These are phyloP conservation scores for Actinia equina DNA, from an alignment of 64 coral and sea anemone genomes.

Conservation along the genomic window DNA sequence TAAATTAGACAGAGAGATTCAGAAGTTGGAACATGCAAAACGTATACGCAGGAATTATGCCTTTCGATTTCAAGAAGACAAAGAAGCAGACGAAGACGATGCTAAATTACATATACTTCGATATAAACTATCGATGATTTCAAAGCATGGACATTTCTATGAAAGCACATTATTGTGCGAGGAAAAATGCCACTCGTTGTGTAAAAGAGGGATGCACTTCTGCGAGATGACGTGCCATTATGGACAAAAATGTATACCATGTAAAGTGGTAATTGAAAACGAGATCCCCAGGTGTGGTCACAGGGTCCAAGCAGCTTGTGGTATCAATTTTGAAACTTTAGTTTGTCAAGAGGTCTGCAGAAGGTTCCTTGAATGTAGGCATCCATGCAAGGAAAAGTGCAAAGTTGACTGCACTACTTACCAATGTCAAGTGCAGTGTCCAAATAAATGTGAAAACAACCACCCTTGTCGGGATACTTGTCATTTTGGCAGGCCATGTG, in stretches of 20 bases:
- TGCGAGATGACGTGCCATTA: slow-evolving; percentile 15
- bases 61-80: not conserved
- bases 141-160: not conserved
- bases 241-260: not conserved
- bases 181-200: not conserved
- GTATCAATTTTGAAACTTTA: not conserved
- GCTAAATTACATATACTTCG: not conserved
- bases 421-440: slow-evolving; percentile 19
- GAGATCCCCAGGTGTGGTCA: slow-evolving; percentile 1
- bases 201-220: not conserved
- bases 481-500: slow-evolving; percentile 26
- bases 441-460: slow-evolving; percentile 1
- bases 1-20: not conserved
- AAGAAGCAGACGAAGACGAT: not conserved
- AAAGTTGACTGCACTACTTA: not conserved
- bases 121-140: not conserved
- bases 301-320: not conserved
- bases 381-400: not conserved
- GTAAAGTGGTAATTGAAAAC: not conserved
- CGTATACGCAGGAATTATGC: not conserved
- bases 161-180: not conserved
- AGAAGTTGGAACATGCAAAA: not conserved
- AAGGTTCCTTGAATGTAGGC: not conserved
- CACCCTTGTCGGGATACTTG: slow-evolving; percentile 17
- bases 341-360: slow-evolving; percentile 41